Evolutionary conservation across 2,113 vertebrate genomes (phyloP).

Genomic region (Phyllostomus hastatus): DNA sequence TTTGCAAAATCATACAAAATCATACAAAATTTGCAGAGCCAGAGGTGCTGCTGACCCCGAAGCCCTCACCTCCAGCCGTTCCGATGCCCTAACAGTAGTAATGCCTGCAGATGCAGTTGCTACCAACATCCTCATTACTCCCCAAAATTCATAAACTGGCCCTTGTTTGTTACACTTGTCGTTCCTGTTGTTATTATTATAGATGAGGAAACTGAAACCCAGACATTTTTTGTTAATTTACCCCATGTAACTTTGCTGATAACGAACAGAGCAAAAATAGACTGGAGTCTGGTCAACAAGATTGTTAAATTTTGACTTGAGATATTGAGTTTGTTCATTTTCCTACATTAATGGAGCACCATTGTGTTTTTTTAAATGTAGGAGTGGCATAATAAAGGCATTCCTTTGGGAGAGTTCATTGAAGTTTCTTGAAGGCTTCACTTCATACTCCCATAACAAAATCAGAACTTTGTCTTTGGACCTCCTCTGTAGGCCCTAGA

Average conservation of each 20-base stretch:
- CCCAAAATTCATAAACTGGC: not conserved
- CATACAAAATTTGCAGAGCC: not conserved
- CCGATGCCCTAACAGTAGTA: not conserved
- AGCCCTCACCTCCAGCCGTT: not conserved
- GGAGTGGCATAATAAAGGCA: not conserved
- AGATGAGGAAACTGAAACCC: not conserved
- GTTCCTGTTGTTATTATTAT: not conserved
- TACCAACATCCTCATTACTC: not conserved
- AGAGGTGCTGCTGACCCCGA: not conserved
- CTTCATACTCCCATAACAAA: not conserved
- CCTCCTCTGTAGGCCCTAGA: not conserved
- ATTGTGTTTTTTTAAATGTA: not conserved
- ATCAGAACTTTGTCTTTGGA: not conserved
- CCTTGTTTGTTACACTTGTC: not conserved
- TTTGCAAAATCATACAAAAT: not conserved
- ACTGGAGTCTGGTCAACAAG: not conserved
- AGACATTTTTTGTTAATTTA: constrained; percentile 1
- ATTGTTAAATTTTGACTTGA: not conserved
- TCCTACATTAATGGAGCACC: not conserved
- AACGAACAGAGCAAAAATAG: not conserved
- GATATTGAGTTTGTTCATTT: not conserved
- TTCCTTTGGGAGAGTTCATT: not conserved
- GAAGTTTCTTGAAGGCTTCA: not conserved
- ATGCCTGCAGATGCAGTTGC: not conserved
- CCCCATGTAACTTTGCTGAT: not conserved